Evolutionary conservation across 1,140 invertebrate species (phyloP), one percentile per base, ranked within the genome.

Genomic region (Drosophila simulans): DNA sequence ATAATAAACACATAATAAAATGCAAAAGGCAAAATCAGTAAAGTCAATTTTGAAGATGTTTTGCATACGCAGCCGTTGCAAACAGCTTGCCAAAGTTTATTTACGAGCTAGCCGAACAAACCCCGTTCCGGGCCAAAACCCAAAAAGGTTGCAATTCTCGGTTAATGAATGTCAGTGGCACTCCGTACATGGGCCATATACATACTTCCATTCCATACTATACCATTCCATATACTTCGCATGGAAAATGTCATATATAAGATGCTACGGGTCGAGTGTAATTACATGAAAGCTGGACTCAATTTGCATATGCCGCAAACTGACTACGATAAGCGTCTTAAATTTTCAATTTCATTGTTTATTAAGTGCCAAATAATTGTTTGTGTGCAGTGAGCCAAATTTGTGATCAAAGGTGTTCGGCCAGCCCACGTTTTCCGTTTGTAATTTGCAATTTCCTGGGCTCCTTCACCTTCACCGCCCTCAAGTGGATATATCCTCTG

Each of bases 331-430:
- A 89, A 84, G 84, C 80, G 77, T 64, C 85, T 84, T 89, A 89
- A 89, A 84, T 89, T 89, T 89, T 89, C 85, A 89, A 90, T 89
- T 84, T 89, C 77, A 80, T 89, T 89, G 84, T 89, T 89, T 89
- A 89, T 89, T 89, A 89, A 89, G 80, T 89, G 84, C 68, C 62
- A 89, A 89, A 89, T 84, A 84, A 85, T 89, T 88, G 57, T 74
- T 58, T 85, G 45, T 63, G 46, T 55, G 55, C 48, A 58, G 45
- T 27, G 46, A 25, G 43, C 31, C 25, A 49, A 43, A 40, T 34
- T 49, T 59, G 51, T 64, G 60, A 66, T 88, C 75, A 86, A 83
- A 88, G 83, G 83, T 88, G 78, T 82, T 71, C 63, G 52, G 53
- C 68, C 71, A 53, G 45, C 75, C 72, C 84, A 80, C 80, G 77